These are phyloP conservation scores for Leptestheria dahalacensis DNA, from an alignment of 1,140 invertebrate species.

Conservation along the genomic window DNA sequence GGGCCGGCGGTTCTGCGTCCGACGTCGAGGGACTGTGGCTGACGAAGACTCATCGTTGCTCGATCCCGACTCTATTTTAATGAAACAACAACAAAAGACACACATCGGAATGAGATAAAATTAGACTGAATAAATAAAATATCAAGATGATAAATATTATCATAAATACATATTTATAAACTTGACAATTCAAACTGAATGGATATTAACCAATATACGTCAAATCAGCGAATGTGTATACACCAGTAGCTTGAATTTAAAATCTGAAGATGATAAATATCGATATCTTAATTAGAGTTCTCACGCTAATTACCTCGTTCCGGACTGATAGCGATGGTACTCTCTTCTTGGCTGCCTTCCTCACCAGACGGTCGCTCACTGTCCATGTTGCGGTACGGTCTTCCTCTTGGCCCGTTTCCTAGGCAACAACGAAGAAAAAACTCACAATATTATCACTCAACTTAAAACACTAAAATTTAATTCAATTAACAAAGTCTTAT, in stretches of 20 bases:
- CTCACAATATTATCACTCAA: no score
- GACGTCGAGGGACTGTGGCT: slow-evolving; percentile 1
- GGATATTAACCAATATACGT: no score
- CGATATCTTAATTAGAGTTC: background rate
- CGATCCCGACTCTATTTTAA: slow-evolving; percentile 10
- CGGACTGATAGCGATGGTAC: background rate
- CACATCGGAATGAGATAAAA: background rate
- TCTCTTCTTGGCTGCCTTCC: background rate
- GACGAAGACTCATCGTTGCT: slow-evolving; percentile 11
- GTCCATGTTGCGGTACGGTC: background rate
- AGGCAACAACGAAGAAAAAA: no score
- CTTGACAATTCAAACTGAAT: no score
- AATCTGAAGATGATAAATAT: no score
- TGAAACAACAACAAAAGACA: background rate
- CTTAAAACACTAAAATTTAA: background rate
- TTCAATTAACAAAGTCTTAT: slow-evolving; percentile 21
- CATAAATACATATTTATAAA: background rate
- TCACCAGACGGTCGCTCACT: background rate
- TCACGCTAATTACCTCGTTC: background rate
- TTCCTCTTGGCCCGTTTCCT: background rate
- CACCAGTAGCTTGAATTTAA: no score
- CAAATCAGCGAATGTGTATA: no score
- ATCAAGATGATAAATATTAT: background rate
- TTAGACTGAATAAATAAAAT: background rate
- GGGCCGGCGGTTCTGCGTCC: slow-evolving; percentile 3